phyloP scores from a whole-genome alignment of 2,888 invertebrate species.

The Apoderus coryli region DNA sequence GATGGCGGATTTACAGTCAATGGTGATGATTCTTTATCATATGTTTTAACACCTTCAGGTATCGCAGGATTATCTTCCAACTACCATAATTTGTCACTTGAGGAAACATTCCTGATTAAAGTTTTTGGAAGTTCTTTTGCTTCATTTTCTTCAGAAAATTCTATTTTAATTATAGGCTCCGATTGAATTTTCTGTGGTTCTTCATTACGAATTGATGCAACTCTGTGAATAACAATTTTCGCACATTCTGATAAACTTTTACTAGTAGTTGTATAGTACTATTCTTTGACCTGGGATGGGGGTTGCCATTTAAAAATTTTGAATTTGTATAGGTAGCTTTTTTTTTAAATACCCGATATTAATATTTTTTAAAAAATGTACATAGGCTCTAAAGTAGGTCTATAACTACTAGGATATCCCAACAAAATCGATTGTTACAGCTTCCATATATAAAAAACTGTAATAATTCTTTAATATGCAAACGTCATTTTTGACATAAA shows the following conservation, averaged over 20 bases:
- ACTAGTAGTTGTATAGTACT: constrained; percentile 11
- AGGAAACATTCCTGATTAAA: constrained; percentile 19
- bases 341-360: no score
- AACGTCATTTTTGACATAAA: no score
- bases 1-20: no score
- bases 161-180: no score
- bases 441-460: no score
- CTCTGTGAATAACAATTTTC: constrained; percentile 23
- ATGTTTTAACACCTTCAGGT: constrained; percentile 45
- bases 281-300: constrained; percentile 25
- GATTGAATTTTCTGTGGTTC: constrained; percentile 48
- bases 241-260: constrained; percentile 27
- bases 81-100: constrained; percentile 57
- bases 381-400: no score
- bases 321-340: no score
- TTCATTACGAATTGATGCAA: constrained; percentile 48
- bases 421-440: no score
- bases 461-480: no score
- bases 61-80: constrained; percentile 50
- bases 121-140: constrained; percentile 10
- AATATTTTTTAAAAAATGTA: no score
- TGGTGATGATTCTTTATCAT: background rate
- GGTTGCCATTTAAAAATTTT: no score
- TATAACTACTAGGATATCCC: no score
- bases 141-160: constrained; percentile 17